Percentiles rank a stretch among this genome's conserved stretches.
Evolutionary conservation across 2,888 invertebrate species (phyloP).

Genomic region (Dryadula phaetusa): DNA sequence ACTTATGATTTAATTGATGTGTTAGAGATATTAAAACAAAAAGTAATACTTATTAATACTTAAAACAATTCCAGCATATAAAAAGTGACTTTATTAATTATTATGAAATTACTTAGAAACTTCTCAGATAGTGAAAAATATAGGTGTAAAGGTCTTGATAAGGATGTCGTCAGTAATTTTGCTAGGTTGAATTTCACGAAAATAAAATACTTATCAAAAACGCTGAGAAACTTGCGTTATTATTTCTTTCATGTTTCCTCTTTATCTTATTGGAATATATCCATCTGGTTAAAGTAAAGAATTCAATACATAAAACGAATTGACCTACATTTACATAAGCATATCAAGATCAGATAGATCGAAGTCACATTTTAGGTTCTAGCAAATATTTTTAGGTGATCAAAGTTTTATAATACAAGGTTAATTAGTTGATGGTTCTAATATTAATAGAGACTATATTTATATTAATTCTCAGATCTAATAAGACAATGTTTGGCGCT

Average conservation of each 20-base stretch:
- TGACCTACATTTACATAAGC: constrained; percentile 17
- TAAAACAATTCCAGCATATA: too few relatives aligned
- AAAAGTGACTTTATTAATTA: too few relatives aligned
- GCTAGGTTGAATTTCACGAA: neutral
- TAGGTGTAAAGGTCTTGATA: neutral
- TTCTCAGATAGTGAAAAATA: neutral
- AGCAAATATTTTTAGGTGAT: neutral
- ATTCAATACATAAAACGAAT: constrained; percentile 19
- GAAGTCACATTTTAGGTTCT: constrained; percentile 4
- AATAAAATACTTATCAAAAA: neutral
- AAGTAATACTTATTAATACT: too few relatives aligned
- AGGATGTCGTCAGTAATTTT: neutral
- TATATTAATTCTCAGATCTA: too few relatives aligned
- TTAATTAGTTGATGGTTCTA: too few relatives aligned
- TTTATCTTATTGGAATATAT: constrained; percentile 9
- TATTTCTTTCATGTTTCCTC: constrained; percentile 6
- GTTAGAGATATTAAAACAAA: too few relatives aligned
- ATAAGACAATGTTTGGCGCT: too few relatives aligned
- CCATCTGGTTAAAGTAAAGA: constrained; percentile 15
- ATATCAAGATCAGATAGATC: constrained; percentile 12
- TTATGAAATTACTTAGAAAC: neutral
- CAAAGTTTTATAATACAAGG: too few relatives aligned
- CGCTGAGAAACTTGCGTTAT: neutral
- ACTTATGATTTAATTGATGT: too few relatives aligned
- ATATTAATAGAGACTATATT: too few relatives aligned